These are phyloP conservation scores for Erpetoichthys calabaricus DNA, from an alignment of 2,797 vertebrate species.

Conservation along the genomic window DNA sequence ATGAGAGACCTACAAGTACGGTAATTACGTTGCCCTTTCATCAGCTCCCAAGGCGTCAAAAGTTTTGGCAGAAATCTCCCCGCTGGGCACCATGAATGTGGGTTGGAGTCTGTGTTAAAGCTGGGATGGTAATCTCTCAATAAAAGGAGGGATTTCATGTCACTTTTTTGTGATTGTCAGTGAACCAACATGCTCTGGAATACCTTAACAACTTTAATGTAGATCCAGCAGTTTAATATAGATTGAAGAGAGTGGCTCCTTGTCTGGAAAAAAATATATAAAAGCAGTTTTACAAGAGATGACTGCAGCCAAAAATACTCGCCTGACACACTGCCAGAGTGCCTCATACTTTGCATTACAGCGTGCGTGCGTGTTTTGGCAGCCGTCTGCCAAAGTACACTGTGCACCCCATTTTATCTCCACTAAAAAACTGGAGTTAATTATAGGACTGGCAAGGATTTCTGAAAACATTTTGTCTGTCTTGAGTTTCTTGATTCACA, in stretches of 20 bases:
- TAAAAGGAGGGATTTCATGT: no score
- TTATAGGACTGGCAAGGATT: conserved; percentile 14
- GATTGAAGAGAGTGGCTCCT: neutral
- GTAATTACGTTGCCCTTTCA: no score
- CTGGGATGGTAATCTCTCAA: no score
- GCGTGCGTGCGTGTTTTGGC: conserved; percentile 15
- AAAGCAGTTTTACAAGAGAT: conserved; percentile 17
- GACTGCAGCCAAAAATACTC: conserved; percentile 14
- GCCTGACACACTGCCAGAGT: conserved; percentile 20
- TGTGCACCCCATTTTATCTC: conserved; percentile 23
- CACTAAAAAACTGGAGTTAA: conserved; percentile 16
- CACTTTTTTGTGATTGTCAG: no score
- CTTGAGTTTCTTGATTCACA: conserved; percentile 1
- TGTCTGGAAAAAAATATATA: neutral
- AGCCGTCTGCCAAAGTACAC: conserved; percentile 19
- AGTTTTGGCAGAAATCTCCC: no score
- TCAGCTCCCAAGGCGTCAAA: no score
- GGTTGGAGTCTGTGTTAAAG: no score
- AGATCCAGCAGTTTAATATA: neutral
- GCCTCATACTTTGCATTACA: conserved; percentile 20
- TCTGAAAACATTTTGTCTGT: conserved; percentile 3
- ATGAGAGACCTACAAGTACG: no score
- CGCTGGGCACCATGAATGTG: no score
- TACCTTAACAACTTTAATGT: neutral
- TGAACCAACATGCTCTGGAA: neutral